Evolutionary conservation across 2,888 invertebrate species (phyloP).

Genomic region (Cheiracanthium punctorium): DNA sequence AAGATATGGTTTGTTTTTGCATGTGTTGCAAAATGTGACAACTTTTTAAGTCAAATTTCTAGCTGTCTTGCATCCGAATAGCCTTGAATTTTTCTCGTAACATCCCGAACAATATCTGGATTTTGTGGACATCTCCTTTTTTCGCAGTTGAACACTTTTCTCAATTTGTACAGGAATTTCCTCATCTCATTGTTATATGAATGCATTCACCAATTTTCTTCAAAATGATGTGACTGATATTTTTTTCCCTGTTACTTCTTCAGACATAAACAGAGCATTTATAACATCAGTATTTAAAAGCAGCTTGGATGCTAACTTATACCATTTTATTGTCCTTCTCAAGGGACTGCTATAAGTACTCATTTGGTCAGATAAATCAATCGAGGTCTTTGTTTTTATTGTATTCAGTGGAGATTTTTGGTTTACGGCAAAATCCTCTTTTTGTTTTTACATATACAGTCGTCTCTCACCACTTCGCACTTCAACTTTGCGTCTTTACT

Average conservation of each 20-base stretch:
- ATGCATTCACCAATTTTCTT: neutral
- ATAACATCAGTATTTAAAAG: conserved; percentile 4
- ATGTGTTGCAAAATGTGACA: neutral
- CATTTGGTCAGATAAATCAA: conserved; percentile 10
- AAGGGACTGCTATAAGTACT: neutral
- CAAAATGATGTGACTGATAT: neutral
- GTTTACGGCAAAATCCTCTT: neutral
- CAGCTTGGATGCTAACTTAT: neutral
- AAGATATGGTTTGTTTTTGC: neutral
- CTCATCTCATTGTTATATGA: neutral
- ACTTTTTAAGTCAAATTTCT: neutral
- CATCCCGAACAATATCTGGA: neutral
- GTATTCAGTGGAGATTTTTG: conserved; percentile 10
- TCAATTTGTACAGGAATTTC: neutral
- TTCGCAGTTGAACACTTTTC: neutral
- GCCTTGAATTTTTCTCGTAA: neutral
- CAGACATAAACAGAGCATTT: neutral
- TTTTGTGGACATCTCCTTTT: neutral
- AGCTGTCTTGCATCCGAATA: neutral
- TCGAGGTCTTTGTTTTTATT: neutral
- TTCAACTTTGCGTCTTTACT: too few species aligned
- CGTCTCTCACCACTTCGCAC: too few species aligned
- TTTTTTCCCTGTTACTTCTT: conserved; percentile 1
- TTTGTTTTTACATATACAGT: conserved; percentile 14
- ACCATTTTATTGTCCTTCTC: neutral